These are phyloP conservation scores for Artibeus jamaicensis DNA, from an alignment of 2,797 vertebrate species.

Conservation along the genomic window DNA sequence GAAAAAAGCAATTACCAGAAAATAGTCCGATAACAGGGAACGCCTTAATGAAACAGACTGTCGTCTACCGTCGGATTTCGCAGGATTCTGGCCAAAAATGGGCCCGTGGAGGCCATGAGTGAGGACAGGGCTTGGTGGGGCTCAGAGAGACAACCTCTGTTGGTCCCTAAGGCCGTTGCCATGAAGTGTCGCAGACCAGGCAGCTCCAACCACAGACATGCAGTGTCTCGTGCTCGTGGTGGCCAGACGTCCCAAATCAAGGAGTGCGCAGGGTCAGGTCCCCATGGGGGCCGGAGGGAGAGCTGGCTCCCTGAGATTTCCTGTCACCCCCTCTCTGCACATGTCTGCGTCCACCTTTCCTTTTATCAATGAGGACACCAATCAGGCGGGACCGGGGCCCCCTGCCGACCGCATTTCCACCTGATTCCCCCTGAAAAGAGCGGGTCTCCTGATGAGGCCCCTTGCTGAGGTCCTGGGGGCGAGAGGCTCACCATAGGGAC, in stretches of 20 bases:
- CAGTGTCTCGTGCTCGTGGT: accelerated
- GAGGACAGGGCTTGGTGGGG: accelerated
- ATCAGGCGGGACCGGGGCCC: background rate
- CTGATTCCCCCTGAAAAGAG: accelerated
- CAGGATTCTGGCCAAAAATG: background rate
- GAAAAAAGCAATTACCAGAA: background rate
- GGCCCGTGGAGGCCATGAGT: background rate
- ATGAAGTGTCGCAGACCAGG: background rate
- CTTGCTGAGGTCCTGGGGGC: too few species aligned
- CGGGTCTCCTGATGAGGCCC: background rate
- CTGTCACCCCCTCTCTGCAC: accelerated
- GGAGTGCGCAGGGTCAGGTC: background rate
- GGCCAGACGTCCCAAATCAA: background rate
- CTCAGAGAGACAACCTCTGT: background rate
- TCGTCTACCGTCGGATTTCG: background rate
- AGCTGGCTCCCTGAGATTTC: background rate
- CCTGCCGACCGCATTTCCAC: too few species aligned
- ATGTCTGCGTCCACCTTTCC: background rate
- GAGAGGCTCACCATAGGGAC: accelerated
- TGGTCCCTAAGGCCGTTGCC: accelerated
- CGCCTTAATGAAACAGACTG: background rate
- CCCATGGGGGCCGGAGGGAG: background rate
- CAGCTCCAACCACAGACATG: accelerated
- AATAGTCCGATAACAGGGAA: background rate
- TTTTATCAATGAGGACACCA: background rate